Conservation (phyloP, 2,797 vertebrate genomes). For the Spinus pinus region DNA sequence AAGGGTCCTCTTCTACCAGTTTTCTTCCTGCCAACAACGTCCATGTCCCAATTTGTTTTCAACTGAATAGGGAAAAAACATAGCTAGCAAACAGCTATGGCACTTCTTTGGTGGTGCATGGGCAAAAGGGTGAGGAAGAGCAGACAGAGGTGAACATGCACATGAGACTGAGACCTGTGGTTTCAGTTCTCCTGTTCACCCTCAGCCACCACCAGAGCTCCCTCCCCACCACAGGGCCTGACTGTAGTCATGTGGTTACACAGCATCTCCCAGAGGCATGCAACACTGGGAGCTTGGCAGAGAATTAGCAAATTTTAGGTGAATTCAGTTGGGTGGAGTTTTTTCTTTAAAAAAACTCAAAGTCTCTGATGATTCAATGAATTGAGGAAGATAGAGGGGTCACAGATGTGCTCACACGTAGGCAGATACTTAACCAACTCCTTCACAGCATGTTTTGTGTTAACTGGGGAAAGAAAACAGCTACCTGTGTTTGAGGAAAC, state of each 20-base stretch:
- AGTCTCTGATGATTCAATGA: not conserved
- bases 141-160: not conserved
- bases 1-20: not conserved
- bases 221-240: rapidly evolving
- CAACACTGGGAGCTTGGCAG: not conserved
- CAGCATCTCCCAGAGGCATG: not conserved
- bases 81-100: not conserved
- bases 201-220: not conserved
- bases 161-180: not conserved
- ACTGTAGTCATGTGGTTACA: not conserved
- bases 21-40: not conserved
- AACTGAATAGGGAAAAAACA: not conserved
- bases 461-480: not conserved
- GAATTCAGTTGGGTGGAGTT: not conserved
- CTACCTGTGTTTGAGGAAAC: not conserved
- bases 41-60: not conserved
- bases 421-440: not conserved
- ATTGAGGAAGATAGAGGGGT: not conserved
- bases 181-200: not conserved
- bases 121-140: not conserved
- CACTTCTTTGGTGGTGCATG: not conserved
- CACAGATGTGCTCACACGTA: rapidly evolving
- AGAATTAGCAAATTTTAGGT: not conserved
- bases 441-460: not conserved
- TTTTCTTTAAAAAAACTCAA: not conserved